Evolutionary conservation across 2,113 vertebrate genomes (phyloP).

Genomic region (Maccullochella peelii): DNA sequence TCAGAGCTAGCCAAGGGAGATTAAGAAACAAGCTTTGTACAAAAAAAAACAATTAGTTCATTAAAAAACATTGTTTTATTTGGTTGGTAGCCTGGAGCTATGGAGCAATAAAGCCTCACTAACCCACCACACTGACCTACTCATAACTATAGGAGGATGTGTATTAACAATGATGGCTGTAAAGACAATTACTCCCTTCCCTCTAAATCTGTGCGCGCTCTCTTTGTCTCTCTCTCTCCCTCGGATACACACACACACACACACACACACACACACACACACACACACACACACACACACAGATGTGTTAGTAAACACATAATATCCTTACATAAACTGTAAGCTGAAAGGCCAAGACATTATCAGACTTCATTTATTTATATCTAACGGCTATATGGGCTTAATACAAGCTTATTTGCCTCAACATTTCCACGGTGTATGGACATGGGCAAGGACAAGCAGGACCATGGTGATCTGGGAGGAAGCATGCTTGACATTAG

Average conservation of each 20-base stretch:
- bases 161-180: constrained; percentile 54
- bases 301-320: constrained; percentile 57
- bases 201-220: constrained; percentile 15
- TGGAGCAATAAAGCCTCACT: constrained; percentile 56
- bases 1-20: constrained; percentile 36
- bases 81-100: constrained; percentile 61
- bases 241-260: not conserved
- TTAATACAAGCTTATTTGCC: constrained; percentile 69
- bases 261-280: constrained; percentile 1
- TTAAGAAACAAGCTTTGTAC: constrained; percentile 39
- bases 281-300: constrained; percentile 19
- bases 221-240: not conserved
- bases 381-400: constrained; percentile 65
- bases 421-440: constrained; percentile 44
- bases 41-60: constrained; percentile 67
- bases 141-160: constrained; percentile 40
- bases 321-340: constrained; percentile 60
- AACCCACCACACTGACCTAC: constrained; percentile 63
- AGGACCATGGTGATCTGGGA: constrained; percentile 40
- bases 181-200: constrained; percentile 36
- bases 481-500: constrained; percentile 70
- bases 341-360: constrained; percentile 66
- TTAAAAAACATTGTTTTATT: constrained; percentile 75
- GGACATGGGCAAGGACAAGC: constrained; percentile 62
- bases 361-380: constrained; percentile 76